Percentiles rank a stretch among this genome's conserved stretches.
These are phyloP conservation scores for Aquatica leii DNA, from an alignment of 2,888 invertebrate species.

Conservation along the genomic window DNA sequence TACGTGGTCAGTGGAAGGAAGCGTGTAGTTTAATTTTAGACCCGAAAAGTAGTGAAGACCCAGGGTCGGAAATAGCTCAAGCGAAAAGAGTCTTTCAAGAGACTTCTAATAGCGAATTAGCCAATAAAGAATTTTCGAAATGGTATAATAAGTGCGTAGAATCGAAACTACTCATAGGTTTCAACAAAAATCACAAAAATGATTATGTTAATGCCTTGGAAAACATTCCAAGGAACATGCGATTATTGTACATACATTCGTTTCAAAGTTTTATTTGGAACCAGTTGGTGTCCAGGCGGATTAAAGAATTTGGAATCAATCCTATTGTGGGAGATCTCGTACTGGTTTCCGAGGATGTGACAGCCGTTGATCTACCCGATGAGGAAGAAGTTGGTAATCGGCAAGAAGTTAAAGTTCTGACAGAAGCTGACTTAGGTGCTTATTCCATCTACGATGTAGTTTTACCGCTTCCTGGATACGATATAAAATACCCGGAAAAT, in stretches of 20 bases:
- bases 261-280: slow-evolving; percentile 98
- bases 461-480: slow-evolving; percentile 86
- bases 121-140: slow-evolving; percentile 62
- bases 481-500: slow-evolving; percentile 83
- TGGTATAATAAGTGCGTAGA: slow-evolving; percentile 67
- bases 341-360: slow-evolving; percentile 52
- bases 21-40: slow-evolving; percentile 81
- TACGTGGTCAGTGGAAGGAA: slow-evolving; percentile 76
- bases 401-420: slow-evolving; percentile 67
- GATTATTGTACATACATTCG: slow-evolving; percentile 91
- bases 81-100: slow-evolving; percentile 73
- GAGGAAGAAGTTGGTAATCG: slow-evolving; percentile 28
- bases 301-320: slow-evolving; percentile 72
- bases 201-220: slow-evolving; percentile 71
- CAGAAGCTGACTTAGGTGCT: slow-evolving; percentile 71
- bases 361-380: slow-evolving; percentile 24
- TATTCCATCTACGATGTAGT: slow-evolving; percentile 80
- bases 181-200: slow-evolving; percentile 64
- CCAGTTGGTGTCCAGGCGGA: slow-evolving; percentile 76
- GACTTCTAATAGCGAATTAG: slow-evolving; percentile 69
- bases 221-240: slow-evolving; percentile 81
- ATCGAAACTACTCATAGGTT: slow-evolving; percentile 71
- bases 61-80: slow-evolving; percentile 63
- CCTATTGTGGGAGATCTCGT: slow-evolving; percentile 84
- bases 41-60: slow-evolving; percentile 69